phyloP scores from a whole-genome alignment of 2,113 vertebrate species.

The Mixornis gularis region DNA sequence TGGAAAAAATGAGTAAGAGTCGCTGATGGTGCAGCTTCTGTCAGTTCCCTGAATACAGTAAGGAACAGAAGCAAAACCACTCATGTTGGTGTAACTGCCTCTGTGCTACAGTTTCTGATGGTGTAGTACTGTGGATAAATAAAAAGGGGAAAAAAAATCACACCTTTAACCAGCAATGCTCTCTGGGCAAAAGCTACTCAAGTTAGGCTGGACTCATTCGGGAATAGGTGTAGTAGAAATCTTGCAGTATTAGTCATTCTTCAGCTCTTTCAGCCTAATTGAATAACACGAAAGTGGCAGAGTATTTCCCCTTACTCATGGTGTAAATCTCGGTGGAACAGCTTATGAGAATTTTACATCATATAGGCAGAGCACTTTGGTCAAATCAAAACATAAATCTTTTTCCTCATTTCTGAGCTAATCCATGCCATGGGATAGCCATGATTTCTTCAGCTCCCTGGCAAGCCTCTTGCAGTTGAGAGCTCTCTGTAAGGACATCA shows the following conservation, averaged over 20 bases:
- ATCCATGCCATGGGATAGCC: neutral
- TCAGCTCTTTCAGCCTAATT: neutral
- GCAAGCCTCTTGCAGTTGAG: neutral
- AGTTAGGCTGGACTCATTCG: neutral
- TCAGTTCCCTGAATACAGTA: neutral
- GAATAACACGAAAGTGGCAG: neutral
- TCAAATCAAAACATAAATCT: conserved; percentile 27
- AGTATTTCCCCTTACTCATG: neutral
- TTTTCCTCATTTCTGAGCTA: neutral
- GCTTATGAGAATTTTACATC: neutral
- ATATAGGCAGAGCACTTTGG: neutral
- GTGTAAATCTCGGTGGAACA: neutral
- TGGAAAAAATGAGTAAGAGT: neutral
- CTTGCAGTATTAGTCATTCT: conserved; percentile 28
- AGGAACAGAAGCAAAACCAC: neutral
- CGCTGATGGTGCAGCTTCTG: neutral
- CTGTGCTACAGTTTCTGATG: neutral
- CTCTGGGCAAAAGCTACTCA: neutral
- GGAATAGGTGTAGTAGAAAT: conserved; percentile 36
- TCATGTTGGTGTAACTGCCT: neutral
- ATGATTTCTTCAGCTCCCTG: neutral
- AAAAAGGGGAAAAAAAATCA: neutral
- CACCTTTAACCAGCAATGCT: neutral
- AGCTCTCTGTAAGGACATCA: neutral
- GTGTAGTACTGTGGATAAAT: neutral